Evolutionary conservation across 1,140 invertebrate species (phyloP), one percentile per base, ranked within the genome.

Genomic region (Pogonognathellus flavescens): DNA sequence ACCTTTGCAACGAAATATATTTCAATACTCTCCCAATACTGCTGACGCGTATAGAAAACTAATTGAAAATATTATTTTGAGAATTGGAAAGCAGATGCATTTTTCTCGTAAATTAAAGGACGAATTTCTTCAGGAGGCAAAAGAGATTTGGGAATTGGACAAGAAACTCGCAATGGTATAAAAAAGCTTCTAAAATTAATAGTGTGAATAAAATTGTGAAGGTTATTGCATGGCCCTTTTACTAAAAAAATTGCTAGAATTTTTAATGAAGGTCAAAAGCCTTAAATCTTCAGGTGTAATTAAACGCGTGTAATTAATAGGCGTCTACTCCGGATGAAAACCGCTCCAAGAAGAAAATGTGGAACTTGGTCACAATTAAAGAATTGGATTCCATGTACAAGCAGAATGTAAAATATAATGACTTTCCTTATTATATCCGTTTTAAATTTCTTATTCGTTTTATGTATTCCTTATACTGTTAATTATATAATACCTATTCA

Each of bases 101-200:
- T 14, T 86, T 49, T 80, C 83, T 55, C 1, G 18, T 31, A 16
- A 66, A 22, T 86, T 83, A 25, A 66, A 52, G n/a, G 76, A 25
- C 8, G 59, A 84, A 5, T 10, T n/a, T n/a, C n/a, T n/a, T n/a
- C n/a, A 53, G 50, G 62, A 25, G 22, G 57, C 72, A 7, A 84
- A 80, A 57, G 60, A 82, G 14, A 66, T 86, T 57, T 31, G 50
- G 22, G 41, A 62, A 31, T 81, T 86, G 66, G 85, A 86, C 13
- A n/a, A 59, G 13, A 20, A 49, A 20, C 72, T 86, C 20, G 85
- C 85, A 18, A 57, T 86, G 70, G 85, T 86, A 49, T 76, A n/a
- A 18, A 50, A 20, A 41, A 14, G 4, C 13, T 14, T 31, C 13
- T 16, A 31, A 41, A 41, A 41, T 4, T 25, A 18, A 66, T n/a